Evolutionary conservation across 2,888 invertebrate genomes (phyloP).

Genomic region (Marasmarcha lunaedactyla): DNA sequence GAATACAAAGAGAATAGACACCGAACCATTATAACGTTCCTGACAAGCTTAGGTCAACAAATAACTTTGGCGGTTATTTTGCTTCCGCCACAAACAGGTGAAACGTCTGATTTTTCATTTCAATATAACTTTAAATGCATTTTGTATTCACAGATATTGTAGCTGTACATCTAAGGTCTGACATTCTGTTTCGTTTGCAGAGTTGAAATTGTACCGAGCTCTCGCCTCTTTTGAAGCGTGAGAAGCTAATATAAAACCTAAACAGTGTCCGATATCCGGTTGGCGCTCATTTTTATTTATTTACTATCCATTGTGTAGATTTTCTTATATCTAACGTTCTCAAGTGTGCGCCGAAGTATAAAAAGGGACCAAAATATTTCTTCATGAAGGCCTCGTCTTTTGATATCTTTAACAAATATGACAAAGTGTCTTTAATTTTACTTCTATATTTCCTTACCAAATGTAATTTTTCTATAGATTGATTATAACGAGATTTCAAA

Average conservation of each 20-base stretch:
- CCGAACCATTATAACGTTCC: conserved; percentile 5
- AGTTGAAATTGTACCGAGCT: neutral
- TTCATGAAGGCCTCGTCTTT: neutral
- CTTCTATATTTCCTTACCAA: no score
- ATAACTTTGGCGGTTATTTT: no score
- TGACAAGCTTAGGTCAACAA: neutral
- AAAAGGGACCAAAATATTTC: conserved; percentile 3
- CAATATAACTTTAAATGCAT: no score
- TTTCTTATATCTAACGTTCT: neutral
- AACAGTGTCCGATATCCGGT: conserved; percentile 15
- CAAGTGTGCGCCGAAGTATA: neutral
- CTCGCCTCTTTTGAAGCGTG: conserved; percentile 21
- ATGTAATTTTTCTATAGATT: no score
- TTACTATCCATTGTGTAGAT: conserved; percentile 2
- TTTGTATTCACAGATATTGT: no score
- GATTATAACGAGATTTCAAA: no score
- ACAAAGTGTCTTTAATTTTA: no score
- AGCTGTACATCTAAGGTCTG: no score
- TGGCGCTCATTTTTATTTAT: conserved; percentile 7
- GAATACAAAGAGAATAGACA: conserved; percentile 21
- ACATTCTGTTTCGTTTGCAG: no score
- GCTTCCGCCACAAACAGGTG: no score
- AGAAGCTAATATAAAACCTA: conserved; percentile 38
- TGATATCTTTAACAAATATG: no score
- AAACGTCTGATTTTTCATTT: no score